Conservation (phyloP, 2,113 vertebrate species). For the Haemorhous mexicanus region DNA sequence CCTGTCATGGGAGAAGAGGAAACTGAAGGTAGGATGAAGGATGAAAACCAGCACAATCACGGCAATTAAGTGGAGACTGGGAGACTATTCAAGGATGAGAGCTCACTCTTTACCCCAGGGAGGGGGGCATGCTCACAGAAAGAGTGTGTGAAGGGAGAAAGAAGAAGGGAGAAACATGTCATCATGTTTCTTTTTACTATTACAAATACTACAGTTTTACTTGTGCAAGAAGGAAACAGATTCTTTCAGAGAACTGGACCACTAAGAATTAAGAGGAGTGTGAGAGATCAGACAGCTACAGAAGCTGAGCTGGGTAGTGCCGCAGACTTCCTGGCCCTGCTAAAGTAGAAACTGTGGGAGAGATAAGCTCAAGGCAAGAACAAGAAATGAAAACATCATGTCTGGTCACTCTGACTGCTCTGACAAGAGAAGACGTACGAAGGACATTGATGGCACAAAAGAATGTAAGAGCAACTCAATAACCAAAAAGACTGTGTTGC, state of each 20-base stretch:
- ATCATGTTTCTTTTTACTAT: background rate
- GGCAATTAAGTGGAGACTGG: background rate
- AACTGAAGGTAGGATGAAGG: background rate
- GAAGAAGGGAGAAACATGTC: background rate
- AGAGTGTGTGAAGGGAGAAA: background rate
- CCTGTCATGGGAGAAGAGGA: background rate
- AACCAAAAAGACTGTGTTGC: background rate
- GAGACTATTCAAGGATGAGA: background rate
- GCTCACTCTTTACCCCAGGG: fast-evolving
- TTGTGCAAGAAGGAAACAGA: background rate
- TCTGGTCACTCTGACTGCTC: background rate
- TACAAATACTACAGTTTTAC: background rate
- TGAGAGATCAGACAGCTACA: background rate
- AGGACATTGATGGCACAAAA: background rate
- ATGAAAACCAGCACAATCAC: background rate
- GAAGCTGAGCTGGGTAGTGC: background rate
- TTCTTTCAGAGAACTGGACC: background rate
- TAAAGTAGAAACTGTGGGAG: background rate
- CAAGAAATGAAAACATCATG: background rate
- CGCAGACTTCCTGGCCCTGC: background rate
- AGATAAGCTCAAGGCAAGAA: background rate
- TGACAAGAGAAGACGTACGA: background rate
- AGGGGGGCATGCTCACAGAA: background rate
- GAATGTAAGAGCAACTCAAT: background rate
- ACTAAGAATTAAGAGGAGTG: background rate